Evolutionary conservation across 1,140 invertebrate genomes (phyloP), one percentile per base, ranked within the genome.

Genomic region (Papilio polyxenes): DNA sequence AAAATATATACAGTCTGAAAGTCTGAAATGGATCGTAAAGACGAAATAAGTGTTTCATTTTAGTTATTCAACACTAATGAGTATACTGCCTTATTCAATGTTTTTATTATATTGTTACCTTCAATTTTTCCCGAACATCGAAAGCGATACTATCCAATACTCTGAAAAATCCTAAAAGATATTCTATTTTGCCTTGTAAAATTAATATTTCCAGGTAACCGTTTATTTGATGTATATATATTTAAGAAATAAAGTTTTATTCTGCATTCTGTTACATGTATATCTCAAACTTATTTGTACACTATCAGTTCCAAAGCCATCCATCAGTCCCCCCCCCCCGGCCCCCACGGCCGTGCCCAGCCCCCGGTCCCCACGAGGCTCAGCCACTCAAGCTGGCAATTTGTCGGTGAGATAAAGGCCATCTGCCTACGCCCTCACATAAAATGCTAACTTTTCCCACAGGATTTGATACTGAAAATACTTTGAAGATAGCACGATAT

Each of bases 401-500:
- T 65, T 65, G 62, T 65, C 62, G 62, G 62, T 65, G 62, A 65
- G 62, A 65, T 65, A 65, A 31, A 23, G 23, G 62, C 62, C 62
- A 65, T 65, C 62, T 65, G 62, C 62, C 23, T 23, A 23, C 62
- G 62, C 10, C 62, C 9, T 65, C 20, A 65, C 20, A 31, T 31
- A 31, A 31, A 31, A 31, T 31, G 23, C 23, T 31, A 31, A 31
- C 62, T 65, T 65, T 10, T 65, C 62, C 62, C 62, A 65, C 20
- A 65, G 23, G 62, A 65, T 65, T 65, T 65, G 23, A 65, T 65
- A 4, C 62, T 31, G 62, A 65, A 65, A 37, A 65, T 65, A 37
- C 23, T 65, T 65, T 65, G 11, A 31, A 13, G 23, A 65, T 65
- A 17, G 0, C 2, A 31, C 23, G 23, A 13, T 65, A 65, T 65